Conservation (phyloP, 2,113 vertebrate genomes). For the Canis aureus region DNA sequence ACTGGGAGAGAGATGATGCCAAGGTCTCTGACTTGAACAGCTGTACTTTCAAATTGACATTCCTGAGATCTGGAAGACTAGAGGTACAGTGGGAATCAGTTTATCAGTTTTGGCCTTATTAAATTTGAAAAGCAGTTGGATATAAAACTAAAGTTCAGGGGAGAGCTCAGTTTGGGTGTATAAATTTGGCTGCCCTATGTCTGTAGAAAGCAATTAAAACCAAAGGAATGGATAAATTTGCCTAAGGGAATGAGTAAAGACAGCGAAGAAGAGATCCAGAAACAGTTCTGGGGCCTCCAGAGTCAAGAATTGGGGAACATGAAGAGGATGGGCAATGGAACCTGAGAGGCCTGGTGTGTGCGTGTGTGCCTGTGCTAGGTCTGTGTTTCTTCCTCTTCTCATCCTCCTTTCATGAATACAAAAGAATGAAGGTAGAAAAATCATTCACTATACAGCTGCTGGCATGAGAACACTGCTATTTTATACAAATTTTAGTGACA, state of each 20-base stretch:
- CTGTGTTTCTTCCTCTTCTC: not conserved
- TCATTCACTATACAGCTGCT: constrained; percentile 4
- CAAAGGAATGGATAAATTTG: not conserved
- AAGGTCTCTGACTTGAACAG: constrained; percentile 40
- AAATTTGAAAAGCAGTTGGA: constrained; percentile 24
- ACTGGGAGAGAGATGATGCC: not conserved
- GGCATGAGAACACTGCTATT: constrained; percentile 57
- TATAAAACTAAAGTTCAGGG: constrained; percentile 18
- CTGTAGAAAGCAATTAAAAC: not conserved
- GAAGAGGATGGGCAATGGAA: not conserved
- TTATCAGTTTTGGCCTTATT: not conserved
- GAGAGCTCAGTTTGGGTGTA: not conserved
- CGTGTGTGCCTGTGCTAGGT: not conserved
- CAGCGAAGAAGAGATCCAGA: not conserved
- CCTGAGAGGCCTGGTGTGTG: not conserved
- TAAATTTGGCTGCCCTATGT: not conserved
- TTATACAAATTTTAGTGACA: constrained; percentile 42
- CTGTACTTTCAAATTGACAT: constrained; percentile 20
- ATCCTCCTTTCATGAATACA: constrained; percentile 12
- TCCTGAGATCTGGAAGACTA: constrained; percentile 7
- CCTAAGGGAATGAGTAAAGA: not conserved
- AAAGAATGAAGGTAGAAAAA: constrained; percentile 57
- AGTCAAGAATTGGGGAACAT: not conserved
- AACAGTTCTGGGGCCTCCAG: accelerated
- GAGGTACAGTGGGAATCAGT: not conserved